Evolutionary conservation across 2,797 vertebrate genomes (phyloP), one percentile per base, ranked within the genome.

Genomic region (Mormyrus hasselquistii): DNA sequence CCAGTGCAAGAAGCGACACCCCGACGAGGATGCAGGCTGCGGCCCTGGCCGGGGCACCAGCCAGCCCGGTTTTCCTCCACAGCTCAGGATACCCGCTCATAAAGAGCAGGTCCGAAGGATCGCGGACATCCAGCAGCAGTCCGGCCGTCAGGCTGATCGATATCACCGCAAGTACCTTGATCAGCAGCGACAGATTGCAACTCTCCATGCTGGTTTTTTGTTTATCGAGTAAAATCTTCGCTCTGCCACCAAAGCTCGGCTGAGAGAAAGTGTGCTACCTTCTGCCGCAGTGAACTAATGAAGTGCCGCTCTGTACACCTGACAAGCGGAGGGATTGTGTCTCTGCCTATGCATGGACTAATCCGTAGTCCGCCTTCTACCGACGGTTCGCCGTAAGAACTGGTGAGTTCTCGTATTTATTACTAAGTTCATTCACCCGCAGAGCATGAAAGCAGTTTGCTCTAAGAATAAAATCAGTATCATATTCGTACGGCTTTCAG

Each of bases 51-150:
- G 91, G 89, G 8, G 91, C 91, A 10, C 90, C 88, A 9, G 86
- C 89, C 16, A 93, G 90, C 19, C 92, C 92, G 6, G 90, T 89
- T 12, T 90, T 92, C n/a, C 90, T 87, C 95, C 93, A 94, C 1
- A 89, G 4, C 41, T 93, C 93, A 7, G 88, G 90, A 82, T 88
- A 88, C 44, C 90, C 89, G 29, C 6, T 34, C 25, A 79, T 89
- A 3, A 90, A 29, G n/a, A 69, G 76, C 0, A 89, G 65, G 87
- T 92, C 92, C 55, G 90, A 91, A 4, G 89, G 90, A 62, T 94
- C 93, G 47, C 91, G 91, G 25, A 85, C 90, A 0, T 91, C 92
- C 19, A 93, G 41, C 47, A 94, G 1, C 16, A 95, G 73, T 38
- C 90, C 29, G 4, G 91, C 93, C 1, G 85, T 90, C 2, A 93